These are phyloP conservation scores for Drosophila picticornis DNA, from an alignment of 2,888 invertebrate species.

Conservation along the genomic window DNA sequence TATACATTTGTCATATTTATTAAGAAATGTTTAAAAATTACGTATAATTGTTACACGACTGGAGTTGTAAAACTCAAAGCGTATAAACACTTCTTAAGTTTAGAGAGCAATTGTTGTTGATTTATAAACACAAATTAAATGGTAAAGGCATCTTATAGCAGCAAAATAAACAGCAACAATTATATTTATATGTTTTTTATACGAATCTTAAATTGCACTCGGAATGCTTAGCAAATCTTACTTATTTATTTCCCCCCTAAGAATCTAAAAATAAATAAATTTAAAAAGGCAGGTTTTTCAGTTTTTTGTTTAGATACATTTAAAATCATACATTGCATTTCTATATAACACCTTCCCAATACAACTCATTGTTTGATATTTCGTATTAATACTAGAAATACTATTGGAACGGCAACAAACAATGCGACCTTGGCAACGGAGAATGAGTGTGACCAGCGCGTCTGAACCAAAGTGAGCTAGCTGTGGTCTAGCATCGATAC, in stretches of 20 bases:
- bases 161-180: neutral
- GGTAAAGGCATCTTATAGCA: neutral
- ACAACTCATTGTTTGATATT: neutral
- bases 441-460: conserved; percentile 13
- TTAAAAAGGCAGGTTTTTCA: neutral
- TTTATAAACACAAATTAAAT: neutral
- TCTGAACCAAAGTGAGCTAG: neutral
- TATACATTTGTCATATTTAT: neutral
- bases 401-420: neutral
- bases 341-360: neutral
- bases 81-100: neutral
- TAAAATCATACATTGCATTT: neutral
- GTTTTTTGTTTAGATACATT: neutral
- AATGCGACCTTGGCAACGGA: neutral
- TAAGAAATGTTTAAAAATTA: conserved; percentile 15
- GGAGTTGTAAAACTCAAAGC: neutral
- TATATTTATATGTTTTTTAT: neutral
- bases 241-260: neutral
- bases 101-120: neutral
- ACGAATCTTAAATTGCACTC: neutral
- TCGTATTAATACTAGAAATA: neutral
- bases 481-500: neutral
- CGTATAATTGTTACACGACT: neutral
- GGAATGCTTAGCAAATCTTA: neutral
- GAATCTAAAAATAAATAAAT: neutral